phyloP scores from a whole-genome alignment of 2,797 vertebrate species.

The Melopsittacus undulatus region DNA sequence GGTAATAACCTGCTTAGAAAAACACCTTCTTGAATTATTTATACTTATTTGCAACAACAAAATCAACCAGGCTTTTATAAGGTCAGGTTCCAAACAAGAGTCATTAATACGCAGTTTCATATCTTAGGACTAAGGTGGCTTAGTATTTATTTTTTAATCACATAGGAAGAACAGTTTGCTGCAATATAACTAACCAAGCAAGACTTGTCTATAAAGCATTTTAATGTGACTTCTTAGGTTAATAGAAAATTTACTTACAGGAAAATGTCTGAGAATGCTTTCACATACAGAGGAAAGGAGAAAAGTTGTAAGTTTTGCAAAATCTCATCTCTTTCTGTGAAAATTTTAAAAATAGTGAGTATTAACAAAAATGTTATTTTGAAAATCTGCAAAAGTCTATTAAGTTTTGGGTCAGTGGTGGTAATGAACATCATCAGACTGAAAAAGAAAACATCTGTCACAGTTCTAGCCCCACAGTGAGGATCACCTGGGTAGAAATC shows the following conservation, averaged over 20 bases:
- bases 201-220: slow-evolving; percentile 4
- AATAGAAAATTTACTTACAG: slow-evolving; percentile 4
- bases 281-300: not conserved
- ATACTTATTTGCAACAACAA: slow-evolving; percentile 70
- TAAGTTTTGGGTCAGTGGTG: not conserved
- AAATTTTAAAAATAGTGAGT: not conserved
- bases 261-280: not conserved
- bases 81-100: slow-evolving; percentile 59
- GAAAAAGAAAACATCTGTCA: not conserved
- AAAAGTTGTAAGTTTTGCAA: not conserved
- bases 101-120: slow-evolving; percentile 62
- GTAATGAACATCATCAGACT: not conserved
- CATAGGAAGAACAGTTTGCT: not conserved
- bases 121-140: slow-evolving; percentile 10
- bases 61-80: slow-evolving; percentile 72
- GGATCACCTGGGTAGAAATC: not conserved
- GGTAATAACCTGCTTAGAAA: slow-evolving; percentile 70
- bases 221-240: not conserved
- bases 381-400: not conserved
- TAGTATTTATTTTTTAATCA: slow-evolving; percentile 61
- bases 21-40: slow-evolving; percentile 73
- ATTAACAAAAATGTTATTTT: not conserved
- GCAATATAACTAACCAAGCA: slow-evolving; percentile 39
- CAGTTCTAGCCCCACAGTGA: not conserved
- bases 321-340: not conserved